Evolutionary conservation across 2,888 invertebrate genomes (phyloP), one percentile per base, ranked within the genome.

Genomic region (Papilio demoleus): DNA sequence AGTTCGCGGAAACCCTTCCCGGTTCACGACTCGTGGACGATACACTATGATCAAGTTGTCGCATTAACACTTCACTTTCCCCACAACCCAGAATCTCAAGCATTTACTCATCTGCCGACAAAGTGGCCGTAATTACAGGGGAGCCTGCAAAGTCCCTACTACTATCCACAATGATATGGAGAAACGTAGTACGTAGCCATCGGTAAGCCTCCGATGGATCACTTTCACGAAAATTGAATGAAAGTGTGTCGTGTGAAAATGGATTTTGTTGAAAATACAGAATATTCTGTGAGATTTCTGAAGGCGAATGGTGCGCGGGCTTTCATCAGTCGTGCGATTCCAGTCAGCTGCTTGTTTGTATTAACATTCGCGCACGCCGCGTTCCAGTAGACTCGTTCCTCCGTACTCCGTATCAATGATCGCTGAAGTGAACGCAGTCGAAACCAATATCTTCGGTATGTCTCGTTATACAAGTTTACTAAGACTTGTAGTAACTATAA

Each of bases 11-110:
- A 81, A 78, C 74, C 74, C 81, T 86, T 88, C 85, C 84, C 79
- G 82, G 83, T 83, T 86, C 79, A 77, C 79, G 77, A 75, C 80
- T 79, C 78, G 80, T 81, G 79, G 78, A 78, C 77, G 76, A 80
- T 85, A 82, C 81, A 84, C 87, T 88, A 85, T 89, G 84, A 90
- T 90, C 90, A 89, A 85, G 83, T 82, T 87, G 90, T 90, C 88
- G 83, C 81, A 88, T 89, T 90, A 89, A 86, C 88, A 88, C 88
- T 88, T 89, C 87, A 91, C 92, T 92, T 92, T 91, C 91, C 84
- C 87, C 80, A 77, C 82, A 88, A 84, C 87, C 87, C 84, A 89
- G 90, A 92, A 89, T 88, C 88, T 86, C 86, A 88, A 79, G 85
- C 88, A 86, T 90, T 88, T 90, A 91, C 90, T 90, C 90, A 90